phyloP scores from a whole-genome alignment of 2,888 invertebrate species.

The Ctena decussata region DNA sequence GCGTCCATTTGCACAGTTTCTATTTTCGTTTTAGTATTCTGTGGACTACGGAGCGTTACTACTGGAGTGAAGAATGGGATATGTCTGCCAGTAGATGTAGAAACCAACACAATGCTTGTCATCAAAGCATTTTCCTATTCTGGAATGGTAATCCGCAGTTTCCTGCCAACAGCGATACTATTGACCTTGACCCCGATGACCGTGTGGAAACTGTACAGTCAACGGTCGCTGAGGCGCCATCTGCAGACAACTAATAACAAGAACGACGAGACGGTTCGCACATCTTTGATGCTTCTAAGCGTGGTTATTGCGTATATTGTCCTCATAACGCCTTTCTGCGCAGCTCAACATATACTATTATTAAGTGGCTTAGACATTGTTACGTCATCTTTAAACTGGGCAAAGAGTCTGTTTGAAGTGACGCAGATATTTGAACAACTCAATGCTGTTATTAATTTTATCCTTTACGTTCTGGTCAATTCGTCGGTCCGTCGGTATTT shows the following conservation, averaged over 20 bases:
- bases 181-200: neutral
- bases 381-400: neutral
- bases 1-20: neutral
- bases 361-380: neutral
- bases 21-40: neutral
- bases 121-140: neutral
- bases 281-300: neutral
- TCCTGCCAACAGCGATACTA: neutral
- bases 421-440: neutral
- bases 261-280: neutral
- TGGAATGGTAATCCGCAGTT: neutral
- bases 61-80: neutral
- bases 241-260: neutral
- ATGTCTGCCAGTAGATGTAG: neutral
- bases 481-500: neutral
- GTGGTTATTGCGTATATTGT: neutral
- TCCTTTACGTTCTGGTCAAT: neutral
- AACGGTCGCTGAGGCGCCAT: neutral
- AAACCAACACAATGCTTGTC: neutral
- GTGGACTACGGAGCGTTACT: neutral
- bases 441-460: neutral
- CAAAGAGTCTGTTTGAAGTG: neutral
- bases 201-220: neutral
- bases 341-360: neutral
- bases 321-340: neutral